These are phyloP conservation scores for Drosophila nebulosa DNA, from an alignment of 1,140 invertebrate genomes.

Conservation along the genomic window DNA sequence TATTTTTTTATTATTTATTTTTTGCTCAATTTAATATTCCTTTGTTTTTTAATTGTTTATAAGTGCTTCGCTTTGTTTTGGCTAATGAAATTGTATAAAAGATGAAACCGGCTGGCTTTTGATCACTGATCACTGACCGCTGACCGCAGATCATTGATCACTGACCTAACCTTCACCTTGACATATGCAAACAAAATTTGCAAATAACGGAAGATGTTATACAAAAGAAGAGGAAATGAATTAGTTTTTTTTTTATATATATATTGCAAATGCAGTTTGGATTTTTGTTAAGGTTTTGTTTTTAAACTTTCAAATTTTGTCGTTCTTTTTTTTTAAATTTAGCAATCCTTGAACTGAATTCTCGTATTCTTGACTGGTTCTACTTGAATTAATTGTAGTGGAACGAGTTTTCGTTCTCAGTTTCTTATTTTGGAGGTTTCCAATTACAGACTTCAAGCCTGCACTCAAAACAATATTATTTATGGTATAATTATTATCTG, in stretches of 20 bases:
- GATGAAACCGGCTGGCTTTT: slow-evolving; percentile 23
- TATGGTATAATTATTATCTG: not conserved
- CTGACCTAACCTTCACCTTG: slow-evolving; percentile 65
- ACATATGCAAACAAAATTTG: slow-evolving; percentile 48
- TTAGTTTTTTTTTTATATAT: not conserved
- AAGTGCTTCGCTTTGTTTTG: slow-evolving; percentile 21
- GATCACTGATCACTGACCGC: not conserved
- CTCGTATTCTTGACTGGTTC: slow-evolving; percentile 49
- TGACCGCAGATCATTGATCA: slow-evolving; percentile 20
- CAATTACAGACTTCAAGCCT: slow-evolving; percentile 6
- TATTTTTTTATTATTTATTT: slow-evolving; percentile 8
- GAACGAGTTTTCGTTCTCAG: slow-evolving; percentile 34
- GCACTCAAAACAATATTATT: not conserved
- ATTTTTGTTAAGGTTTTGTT: not conserved
- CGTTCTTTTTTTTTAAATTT: not conserved
- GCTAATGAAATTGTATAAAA: slow-evolving; percentile 22
- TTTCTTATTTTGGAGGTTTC: slow-evolving; percentile 5
- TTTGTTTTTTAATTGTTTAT: slow-evolving; percentile 16
- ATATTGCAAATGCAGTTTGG: slow-evolving; percentile 27
- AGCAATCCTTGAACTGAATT: slow-evolving; percentile 38
- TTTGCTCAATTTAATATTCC: slow-evolving; percentile 22
- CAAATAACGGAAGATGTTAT: slow-evolving; percentile 18
- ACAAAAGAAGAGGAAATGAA: slow-evolving; percentile 23
- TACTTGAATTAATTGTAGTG: slow-evolving; percentile 48
- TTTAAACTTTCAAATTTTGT: not conserved